phyloP scores from a whole-genome alignment of 1,140 invertebrate species.

The Oryzaephilus surinamensis region DNA sequence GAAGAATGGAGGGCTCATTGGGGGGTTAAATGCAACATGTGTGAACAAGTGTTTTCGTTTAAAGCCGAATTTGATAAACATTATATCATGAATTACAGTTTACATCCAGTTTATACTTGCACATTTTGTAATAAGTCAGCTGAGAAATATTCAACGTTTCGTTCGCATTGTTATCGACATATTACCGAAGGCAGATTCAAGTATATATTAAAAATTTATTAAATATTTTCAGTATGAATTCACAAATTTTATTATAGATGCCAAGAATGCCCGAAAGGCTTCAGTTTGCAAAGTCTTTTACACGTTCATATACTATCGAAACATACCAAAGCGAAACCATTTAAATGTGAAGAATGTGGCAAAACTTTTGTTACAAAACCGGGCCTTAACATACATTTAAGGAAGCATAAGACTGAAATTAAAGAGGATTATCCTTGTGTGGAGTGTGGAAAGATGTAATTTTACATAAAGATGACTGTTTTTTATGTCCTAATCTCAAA shows the following conservation, averaged over 20 bases:
- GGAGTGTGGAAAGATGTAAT: constrained; percentile 44
- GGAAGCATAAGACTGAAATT: constrained; percentile 33
- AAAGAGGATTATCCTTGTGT: constrained; percentile 38
- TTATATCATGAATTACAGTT: constrained; percentile 27
- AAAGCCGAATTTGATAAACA: constrained; percentile 29
- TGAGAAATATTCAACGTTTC: constrained; percentile 35
- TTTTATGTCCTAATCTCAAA: not conserved
- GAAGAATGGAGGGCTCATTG: constrained; percentile 30
- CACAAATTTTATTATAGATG: constrained; percentile 24
- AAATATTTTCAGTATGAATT: constrained; percentile 2
- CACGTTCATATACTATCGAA: constrained; percentile 32
- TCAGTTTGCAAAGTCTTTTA: constrained; percentile 30
- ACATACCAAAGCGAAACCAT: constrained; percentile 33
- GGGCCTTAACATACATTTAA: constrained; percentile 32
- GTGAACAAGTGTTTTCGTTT: constrained; percentile 24
- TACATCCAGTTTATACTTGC: constrained; percentile 32
- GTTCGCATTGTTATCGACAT: constrained; percentile 36
- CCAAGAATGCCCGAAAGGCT: constrained; percentile 31
- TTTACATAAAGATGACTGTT: constrained; percentile 6
- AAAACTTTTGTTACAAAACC: constrained; percentile 33
- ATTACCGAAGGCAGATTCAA: constrained; percentile 34
- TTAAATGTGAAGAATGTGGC: constrained; percentile 33
- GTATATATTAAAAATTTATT: constrained; percentile 18
- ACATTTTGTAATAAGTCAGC: constrained; percentile 34
- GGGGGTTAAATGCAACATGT: constrained; percentile 35